These are phyloP conservation scores for Eristalis intricaria DNA, from an alignment of 2,888 invertebrate genomes.

Conservation along the genomic window DNA sequence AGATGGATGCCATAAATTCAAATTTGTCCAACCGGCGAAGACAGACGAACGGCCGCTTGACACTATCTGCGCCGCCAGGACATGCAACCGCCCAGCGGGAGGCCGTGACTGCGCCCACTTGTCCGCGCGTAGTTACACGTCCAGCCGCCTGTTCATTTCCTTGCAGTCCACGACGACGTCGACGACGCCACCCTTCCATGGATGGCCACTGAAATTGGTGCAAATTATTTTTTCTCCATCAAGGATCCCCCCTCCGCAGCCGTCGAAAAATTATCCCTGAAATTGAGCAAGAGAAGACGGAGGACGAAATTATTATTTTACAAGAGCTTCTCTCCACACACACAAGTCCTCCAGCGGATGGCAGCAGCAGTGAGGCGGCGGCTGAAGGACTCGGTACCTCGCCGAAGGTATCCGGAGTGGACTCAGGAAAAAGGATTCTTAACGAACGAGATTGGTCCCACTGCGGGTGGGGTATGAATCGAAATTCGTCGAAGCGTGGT, in stretches of 20 bases:
- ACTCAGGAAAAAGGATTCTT: conserved; percentile 38
- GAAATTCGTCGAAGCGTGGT: conserved; percentile 67
- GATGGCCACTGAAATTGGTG: conserved; percentile 57
- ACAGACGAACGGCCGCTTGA: background rate
- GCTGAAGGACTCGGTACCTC: conserved; percentile 44
- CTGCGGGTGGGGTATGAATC: conserved; percentile 56
- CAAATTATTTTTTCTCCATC: conserved; percentile 70
- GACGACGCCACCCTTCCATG: background rate
- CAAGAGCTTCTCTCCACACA: conserved; percentile 58
- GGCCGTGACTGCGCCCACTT: conserved; percentile 41
- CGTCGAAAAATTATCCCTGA: conserved; percentile 59
- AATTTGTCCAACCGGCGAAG: conserved; percentile 46
- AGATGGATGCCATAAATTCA: conserved; percentile 63
- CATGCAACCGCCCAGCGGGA: conserved; percentile 17
- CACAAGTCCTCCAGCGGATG: background rate
- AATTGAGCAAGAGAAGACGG: conserved; percentile 50
- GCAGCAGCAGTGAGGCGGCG: conserved; percentile 6
- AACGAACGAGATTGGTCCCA: conserved; percentile 69
- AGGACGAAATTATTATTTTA: conserved; percentile 54
- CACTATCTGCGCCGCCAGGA: background rate
- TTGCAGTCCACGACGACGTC: conserved; percentile 1
- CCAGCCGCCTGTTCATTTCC: background rate
- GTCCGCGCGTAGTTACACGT: background rate
- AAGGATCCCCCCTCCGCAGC: conserved; percentile 26
- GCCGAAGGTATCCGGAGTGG: conserved; percentile 24